phyloP scores from a whole-genome alignment of 2,113 vertebrate genomes.

The Oryzias woworae region DNA sequence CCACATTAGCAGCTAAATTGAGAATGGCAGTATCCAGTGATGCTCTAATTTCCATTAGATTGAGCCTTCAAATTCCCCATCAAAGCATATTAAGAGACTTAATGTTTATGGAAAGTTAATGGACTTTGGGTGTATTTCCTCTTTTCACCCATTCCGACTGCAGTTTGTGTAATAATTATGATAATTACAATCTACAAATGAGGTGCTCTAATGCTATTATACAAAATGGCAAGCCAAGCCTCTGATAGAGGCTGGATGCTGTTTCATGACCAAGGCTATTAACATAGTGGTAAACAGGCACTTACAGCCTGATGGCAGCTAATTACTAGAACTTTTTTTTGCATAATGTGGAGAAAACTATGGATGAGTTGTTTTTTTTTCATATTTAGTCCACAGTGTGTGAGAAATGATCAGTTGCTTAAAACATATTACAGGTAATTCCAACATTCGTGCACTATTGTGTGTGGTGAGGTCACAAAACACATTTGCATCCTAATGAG shows the following conservation, averaged over 20 bases:
- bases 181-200: constrained; percentile 80
- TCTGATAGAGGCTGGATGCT: constrained; percentile 53
- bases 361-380: constrained; percentile 41
- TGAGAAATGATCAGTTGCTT: constrained; percentile 19
- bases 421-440: constrained; percentile 21
- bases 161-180: constrained; percentile 79
- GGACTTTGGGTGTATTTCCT: constrained; percentile 74
- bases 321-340: constrained; percentile 59
- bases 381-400: constrained; percentile 4
- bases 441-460: constrained; percentile 7
- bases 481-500: neutral
- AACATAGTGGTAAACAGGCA: constrained; percentile 38
- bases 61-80: constrained; percentile 63
- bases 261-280: constrained; percentile 55
- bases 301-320: constrained; percentile 53
- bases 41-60: constrained; percentile 71
- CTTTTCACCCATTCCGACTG: constrained; percentile 58
- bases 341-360: constrained; percentile 55
- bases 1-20: constrained; percentile 68
- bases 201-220: constrained; percentile 77
- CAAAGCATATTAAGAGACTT: constrained; percentile 71
- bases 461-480: constrained; percentile 10
- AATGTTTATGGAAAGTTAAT: constrained; percentile 83
- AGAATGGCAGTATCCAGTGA: constrained; percentile 66
- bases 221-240: constrained; percentile 61